Conservation (phyloP, 2,797 vertebrate species). For the Enteromius fasciolatus region DNA sequence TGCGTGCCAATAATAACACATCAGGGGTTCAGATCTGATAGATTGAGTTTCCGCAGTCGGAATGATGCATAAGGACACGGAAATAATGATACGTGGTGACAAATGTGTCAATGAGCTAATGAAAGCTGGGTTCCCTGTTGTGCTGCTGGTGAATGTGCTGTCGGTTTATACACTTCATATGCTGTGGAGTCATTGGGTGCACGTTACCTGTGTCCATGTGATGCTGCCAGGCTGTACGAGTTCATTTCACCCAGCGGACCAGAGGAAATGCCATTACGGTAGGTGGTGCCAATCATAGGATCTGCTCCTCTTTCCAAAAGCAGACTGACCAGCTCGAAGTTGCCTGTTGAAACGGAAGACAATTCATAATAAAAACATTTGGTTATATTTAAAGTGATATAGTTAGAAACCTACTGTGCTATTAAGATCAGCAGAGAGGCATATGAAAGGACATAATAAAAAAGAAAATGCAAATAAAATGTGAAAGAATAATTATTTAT, state of each 20-base stretch:
- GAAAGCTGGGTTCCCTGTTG: constrained; percentile 4
- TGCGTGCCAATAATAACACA: constrained; percentile 24
- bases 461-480: not conserved
- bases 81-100: constrained; percentile 10
- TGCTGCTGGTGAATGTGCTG: constrained; percentile 10
- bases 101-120: constrained; percentile 15
- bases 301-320: constrained; percentile 82
- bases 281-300: constrained; percentile 81
- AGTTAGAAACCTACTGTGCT: not conserved
- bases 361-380: constrained; percentile 21
- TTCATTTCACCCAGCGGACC: constrained; percentile 82
- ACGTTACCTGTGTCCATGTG: constrained; percentile 83
- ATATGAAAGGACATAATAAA: not conserved
- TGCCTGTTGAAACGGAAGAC: constrained; percentile 68
- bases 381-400: not conserved
- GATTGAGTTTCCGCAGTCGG: constrained; percentile 13
- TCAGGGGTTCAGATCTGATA: constrained; percentile 30
- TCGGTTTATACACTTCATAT: not conserved
- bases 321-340: constrained; percentile 83
- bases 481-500: not conserved
- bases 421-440: not conserved
- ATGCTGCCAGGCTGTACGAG: constrained; percentile 82
- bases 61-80: constrained; percentile 29
- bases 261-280: constrained; percentile 80
- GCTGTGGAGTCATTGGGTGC: constrained; percentile 15